phyloP scores from a whole-genome alignment of 2,113 vertebrate species.

The Pomatostomus ruficeps region DNA sequence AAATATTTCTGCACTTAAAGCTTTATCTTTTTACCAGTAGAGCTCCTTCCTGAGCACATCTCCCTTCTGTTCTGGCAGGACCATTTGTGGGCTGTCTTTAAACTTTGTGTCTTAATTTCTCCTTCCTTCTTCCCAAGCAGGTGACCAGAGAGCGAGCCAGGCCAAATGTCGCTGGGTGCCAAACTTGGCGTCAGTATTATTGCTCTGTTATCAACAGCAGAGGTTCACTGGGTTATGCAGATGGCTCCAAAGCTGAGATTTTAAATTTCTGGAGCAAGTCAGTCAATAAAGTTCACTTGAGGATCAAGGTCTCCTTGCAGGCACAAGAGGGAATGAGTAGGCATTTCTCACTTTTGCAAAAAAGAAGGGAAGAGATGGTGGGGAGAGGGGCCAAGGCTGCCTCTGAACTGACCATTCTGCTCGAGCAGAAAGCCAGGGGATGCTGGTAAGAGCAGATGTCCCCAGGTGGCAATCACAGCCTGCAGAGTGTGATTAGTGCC shows the following conservation, averaged over 20 bases:
- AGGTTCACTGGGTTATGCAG: not conserved
- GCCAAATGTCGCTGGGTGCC: not conserved
- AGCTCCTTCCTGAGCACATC: not conserved
- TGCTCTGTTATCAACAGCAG: not conserved
- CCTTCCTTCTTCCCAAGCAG: not conserved
- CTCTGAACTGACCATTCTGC: not conserved
- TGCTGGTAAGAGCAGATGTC: not conserved
- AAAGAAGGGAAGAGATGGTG: not conserved
- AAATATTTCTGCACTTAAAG: not conserved
- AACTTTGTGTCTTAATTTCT: not conserved
- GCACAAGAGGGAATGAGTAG: not conserved
- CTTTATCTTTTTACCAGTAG: not conserved
- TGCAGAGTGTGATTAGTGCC: not conserved
- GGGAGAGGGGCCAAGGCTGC: not conserved
- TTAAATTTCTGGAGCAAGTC: not conserved
- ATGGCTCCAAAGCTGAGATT: not conserved
- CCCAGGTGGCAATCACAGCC: not conserved
- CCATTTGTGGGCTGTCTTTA: not conserved
- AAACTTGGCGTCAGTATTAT: not conserved
- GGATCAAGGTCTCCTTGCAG: not conserved
- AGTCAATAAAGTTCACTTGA: not conserved
- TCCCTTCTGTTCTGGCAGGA: not conserved
- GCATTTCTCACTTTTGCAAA: not conserved
- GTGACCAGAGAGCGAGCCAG: not conserved
- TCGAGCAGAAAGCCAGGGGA: not conserved